Base-by-base conservation (phyloP, 2,113 vertebrate genomes). In the Rhinoderma darwinii region DNA sequence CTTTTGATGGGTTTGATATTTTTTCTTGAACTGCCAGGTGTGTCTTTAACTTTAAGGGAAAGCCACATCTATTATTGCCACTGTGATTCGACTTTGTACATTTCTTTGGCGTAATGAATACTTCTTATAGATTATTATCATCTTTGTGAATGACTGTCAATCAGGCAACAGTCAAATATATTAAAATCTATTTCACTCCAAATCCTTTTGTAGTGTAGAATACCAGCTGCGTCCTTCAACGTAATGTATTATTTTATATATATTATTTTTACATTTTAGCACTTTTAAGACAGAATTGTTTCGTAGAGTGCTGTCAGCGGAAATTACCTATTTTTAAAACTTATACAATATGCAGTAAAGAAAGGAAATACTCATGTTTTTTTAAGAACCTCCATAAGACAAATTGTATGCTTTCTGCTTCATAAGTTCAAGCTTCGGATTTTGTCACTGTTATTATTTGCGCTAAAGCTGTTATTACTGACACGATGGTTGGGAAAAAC, bases 71-170 rank as follows among this genome's bases (percentile, higher is more conserved):
- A 63, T 82, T 74, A 50, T 87, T 75, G 27, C 44, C 54, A 56
- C 22, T 14, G 39, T 66, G 35, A 68, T 51, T 51, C 20, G 44
- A 41, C 63, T 63, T 76, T n/a, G 41, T 75, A 18, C 35, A 70
- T 73, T 82, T 30, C 18, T 39, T 41, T 22, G 61, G 41, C 39
- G 54, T 87, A 87, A 82, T 82, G 80, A 87, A 70, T 73, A 61
- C 61, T 86, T 86, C 50, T 73, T 81, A 86, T 41, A 56, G 17
- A 70, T 81, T 86, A 73, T 86, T 75, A 86, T 75, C 41, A 56
- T 73, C 66, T 50, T 63, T 44, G 80, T 63, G 20, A 82, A 63
- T 61, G 78, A 59, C 20, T 75, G 86, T 87, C 86, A 87, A 87
- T 87, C 86, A 82, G 14, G 4, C 39, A 50, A 25, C 78, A 63